Percentiles rank a stretch among this genome's conserved stretches.
Conservation (phyloP, 2,113 vertebrate species). For the Pachypanchax playfairii region DNA sequence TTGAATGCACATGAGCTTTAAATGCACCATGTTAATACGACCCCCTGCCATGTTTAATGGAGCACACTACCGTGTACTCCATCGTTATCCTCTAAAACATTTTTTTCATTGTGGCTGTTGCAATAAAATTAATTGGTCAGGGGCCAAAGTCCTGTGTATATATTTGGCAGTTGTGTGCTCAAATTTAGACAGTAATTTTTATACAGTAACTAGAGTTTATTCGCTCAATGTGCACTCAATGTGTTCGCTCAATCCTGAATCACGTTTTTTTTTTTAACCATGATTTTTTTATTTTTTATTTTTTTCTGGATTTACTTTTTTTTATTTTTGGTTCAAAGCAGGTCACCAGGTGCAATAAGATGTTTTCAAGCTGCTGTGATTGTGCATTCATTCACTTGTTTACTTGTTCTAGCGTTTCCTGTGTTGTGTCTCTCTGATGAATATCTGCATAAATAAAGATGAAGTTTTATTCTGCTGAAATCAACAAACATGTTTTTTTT, state of each 20-base stretch:
- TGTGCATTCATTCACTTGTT: constrained; percentile 22
- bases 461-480: constrained; percentile 3
- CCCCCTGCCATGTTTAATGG: neutral
- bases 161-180: neutral
- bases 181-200: too few relatives aligned
- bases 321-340: neutral
- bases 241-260: too few relatives aligned
- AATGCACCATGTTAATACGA: neutral
- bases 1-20: neutral
- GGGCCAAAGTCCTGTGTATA: too few relatives aligned
- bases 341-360: constrained; percentile 4
- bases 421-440: neutral
- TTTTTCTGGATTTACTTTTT: too few relatives aligned
- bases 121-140: too few relatives aligned
- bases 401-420: constrained; percentile 19
- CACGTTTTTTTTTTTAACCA: too few relatives aligned
- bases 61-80: neutral
- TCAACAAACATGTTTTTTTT: constrained; percentile 12
- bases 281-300: too few relatives aligned
- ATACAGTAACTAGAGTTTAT: too few relatives aligned
- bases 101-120: too few relatives aligned
- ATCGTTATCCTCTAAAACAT: neutral
- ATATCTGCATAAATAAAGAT: constrained; percentile 31
- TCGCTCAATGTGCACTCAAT: too few relatives aligned
- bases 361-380: neutral